Base-by-base conservation (phyloP, 2,888 invertebrate genomes). In the Acanthosepion pharaonis region DNA sequence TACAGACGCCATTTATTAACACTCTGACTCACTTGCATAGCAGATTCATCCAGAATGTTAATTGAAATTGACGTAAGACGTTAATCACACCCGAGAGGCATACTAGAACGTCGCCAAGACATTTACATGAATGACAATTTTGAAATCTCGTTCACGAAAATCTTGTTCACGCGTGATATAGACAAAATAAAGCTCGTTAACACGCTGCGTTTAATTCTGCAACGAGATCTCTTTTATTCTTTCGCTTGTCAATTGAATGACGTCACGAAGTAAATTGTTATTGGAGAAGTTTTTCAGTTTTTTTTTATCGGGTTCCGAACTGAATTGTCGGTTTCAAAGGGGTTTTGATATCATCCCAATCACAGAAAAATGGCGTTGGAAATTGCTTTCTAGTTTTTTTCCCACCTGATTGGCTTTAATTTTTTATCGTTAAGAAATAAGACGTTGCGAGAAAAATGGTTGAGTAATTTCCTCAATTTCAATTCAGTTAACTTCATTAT, bases 391-490 rank as follows among this genome's bases (percentile, higher is more conserved):
- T 42, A 42, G 42, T n/a, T 78, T 33, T 78, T 78, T 33, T 78
- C 11, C 9, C n/a, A 78, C 78, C 33, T n/a, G 78, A 78, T 78
- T 78, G 78, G n/a, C 9, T n/a, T n/a, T 11, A 55, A 18, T 33
- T 59, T 59, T 59, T 59, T 59, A 55, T 55, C 18, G 4, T 55
- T 33, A 78, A 33, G 11, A 78, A 78, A 78, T 78, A 78, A 78
- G 78, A 78, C 78, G 78, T 78, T n/a, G 28, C 78, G 78, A 78
- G 78, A 78, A 78, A 78, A 78, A n/a, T 33, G n/a, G 78, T 78
- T 78, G 78, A 33, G 78, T 78, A 78, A 78, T 78, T 78, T 78
- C 33, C 78, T 78, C 78, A 78, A 78, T 78, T 78, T 78, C 78
- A 78, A 33, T 78, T 78, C n/a, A 78, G 78, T 78, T 78, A 78